Conservation (phyloP, 2,888 invertebrate genomes). For the Tuberolachnus salignus region DNA sequence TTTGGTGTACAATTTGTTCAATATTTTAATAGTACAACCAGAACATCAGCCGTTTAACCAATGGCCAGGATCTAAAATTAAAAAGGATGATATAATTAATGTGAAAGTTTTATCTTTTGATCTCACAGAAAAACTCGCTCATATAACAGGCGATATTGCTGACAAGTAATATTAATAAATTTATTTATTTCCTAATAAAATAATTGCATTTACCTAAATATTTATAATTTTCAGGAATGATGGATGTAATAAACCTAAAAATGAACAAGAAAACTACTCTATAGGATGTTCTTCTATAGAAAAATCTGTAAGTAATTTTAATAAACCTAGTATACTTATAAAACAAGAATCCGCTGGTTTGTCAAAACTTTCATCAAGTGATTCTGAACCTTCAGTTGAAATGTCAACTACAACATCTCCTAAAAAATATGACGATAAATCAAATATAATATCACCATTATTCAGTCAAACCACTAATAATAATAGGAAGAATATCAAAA, state of each 20-base stretch:
- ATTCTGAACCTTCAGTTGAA: slow-evolving; percentile 23
- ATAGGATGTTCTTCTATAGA: background rate
- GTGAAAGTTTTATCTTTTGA: slow-evolving; percentile 47
- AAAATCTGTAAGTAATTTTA: background rate
- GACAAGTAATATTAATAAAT: background rate
- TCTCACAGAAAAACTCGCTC: slow-evolving; percentile 47
- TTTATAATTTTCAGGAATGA: slow-evolving; percentile 8
- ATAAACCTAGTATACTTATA: background rate
- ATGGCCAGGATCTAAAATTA: slow-evolving; percentile 43
- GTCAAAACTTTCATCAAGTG: slow-evolving; percentile 7
- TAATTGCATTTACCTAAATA: background rate
- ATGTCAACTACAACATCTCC: background rate
- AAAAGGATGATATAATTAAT: slow-evolving; percentile 39
- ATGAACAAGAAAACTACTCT: background rate
- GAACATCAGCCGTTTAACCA: slow-evolving; percentile 20
- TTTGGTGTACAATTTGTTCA: slow-evolving; percentile 47
- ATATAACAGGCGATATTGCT: slow-evolving; percentile 45
- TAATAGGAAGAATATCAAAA: background rate
- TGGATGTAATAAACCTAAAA: background rate
- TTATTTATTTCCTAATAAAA: background rate
- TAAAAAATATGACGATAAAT: background rate
- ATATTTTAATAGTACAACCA: slow-evolving; percentile 44
- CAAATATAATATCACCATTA: background rate
- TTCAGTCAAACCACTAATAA: background rate
- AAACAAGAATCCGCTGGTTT: background rate